A percentile compares a stretch with the other conserved stretches of the same genome.
Evolutionary conservation across 2,888 invertebrate species (phyloP).

Genomic region (Brachyptera risi): DNA sequence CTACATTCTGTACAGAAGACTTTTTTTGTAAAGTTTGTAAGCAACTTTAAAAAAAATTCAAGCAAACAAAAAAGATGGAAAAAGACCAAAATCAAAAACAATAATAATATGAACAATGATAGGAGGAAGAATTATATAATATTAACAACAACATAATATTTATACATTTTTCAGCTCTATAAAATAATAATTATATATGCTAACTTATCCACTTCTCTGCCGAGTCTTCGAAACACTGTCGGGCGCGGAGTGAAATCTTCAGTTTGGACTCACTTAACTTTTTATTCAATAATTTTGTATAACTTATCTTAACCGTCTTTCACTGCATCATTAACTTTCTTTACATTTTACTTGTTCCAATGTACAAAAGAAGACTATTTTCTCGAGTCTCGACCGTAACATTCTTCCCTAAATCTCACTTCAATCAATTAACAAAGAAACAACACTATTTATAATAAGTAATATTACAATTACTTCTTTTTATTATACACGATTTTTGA

Average conservation of each 20-base stretch:
- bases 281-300: not conserved
- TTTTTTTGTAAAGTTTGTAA: too few species aligned
- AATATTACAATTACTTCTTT: constrained; percentile 6
- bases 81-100: not conserved
- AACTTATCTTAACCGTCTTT: not conserved
- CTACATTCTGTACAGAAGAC: too few species aligned
- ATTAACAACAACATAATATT: constrained; percentile 13
- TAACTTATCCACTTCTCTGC: too few species aligned
- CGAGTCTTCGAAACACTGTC: not conserved
- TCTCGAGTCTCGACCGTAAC: not conserved
- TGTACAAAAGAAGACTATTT: constrained; percentile 14
- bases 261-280: not conserved
- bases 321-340: not conserved
- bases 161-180: not conserved
- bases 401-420: not conserved
- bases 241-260: not conserved
- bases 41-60: too few species aligned
- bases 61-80: too few species aligned
- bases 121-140: constrained; percentile 9
- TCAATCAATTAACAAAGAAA: constrained; percentile 2
- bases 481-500: constrained; percentile 11
- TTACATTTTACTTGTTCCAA: constrained; percentile 8
- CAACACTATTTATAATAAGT: constrained; percentile 6
- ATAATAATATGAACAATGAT: not conserved
- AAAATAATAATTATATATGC: not conserved